Evolutionary conservation across 2,888 invertebrate species (phyloP), one percentile per base, ranked within the genome.

Genomic region (Trichopoda pennipes): DNA sequence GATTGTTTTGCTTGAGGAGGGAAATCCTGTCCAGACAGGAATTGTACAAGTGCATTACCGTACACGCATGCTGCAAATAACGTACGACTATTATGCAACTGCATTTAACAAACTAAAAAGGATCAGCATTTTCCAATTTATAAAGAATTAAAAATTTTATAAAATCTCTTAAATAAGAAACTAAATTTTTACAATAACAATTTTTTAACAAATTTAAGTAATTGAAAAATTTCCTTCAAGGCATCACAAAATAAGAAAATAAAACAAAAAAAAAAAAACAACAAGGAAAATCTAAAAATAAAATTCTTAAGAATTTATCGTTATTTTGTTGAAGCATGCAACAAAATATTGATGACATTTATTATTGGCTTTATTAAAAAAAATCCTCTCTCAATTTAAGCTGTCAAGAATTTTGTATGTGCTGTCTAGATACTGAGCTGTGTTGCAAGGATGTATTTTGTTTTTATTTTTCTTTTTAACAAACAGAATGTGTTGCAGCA

Each of bases 11-110:
- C 70, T 75, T 17, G 51, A 82, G 78, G 32, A 75, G 82, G 79
- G 68, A 82, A 75, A 82, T 82, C 82, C 82, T 82, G 82, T 82
- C 79, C 82, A 82, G 82, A 82, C 82, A 66, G 82, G 82, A 82
- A 79, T 47, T 60, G 63, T 60, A 56, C 73, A 79, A 69, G 21
- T 49, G 68, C 68, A 51, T 7, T 32, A 16, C 8, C 8, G 32
- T 28, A 32, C 55, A 79, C 73, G 73, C 68, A 74, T 73, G 55
- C 19, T 28, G 35, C 32, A 28, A 61, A 19, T 2, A 63, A 16
- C 38, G 12, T 28, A 49, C 16, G 14, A 12, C 7, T 28, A n/a
- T 42, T 61, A 23, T 61, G 60, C 73, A 68, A 61, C 21, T 49
- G 61, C 53, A 56, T 68, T 60, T 47, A 53, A 60, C 2, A 28